Evolutionary conservation across 2,797 vertebrate genomes (phyloP), one percentile per base, ranked within the genome.

Genomic region (Arrhamphus sclerolepis): DNA sequence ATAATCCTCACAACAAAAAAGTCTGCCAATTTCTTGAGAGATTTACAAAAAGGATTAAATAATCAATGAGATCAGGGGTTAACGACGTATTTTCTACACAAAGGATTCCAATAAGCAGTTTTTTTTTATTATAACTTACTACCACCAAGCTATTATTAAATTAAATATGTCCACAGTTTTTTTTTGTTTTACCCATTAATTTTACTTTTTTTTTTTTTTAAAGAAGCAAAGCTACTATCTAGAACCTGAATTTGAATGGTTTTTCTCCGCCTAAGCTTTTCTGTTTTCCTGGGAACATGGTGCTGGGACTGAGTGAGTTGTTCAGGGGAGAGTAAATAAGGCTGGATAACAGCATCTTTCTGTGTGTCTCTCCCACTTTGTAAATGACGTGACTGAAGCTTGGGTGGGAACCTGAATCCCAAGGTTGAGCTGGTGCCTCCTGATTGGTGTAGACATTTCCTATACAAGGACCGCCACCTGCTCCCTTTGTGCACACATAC

Each of bases 401-500:
- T 80, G 78, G 83, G 73, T 75, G 75, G 82, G 81, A 88, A 87
- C 81, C 67, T 29, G 51, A 74, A 79, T 81, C 82, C 82, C 87
- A 92, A 91, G 90, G 91, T 91, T 92, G 91, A 92, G 82, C 83
- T 74, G 86, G 69, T 78, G 82, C 80, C 75, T 69, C 72, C 65
- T 92, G 91, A 93, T 93, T 91, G 87, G 81, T 81, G 80, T 89
- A 81, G 92, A 92, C 91, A 54, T 90, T 89, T 90, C 82, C 82
- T 86, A 81, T 86, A 88, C 80, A 75, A 73, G 83, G 74, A 66
- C 57, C 76, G 46, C 81, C 88, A 90, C 89, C 84, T 90, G 87
- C 87, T 88, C 69, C 81, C 79, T 62, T 64, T 41, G 69, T 46
- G 46, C 62, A 49, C 70, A 51, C 43, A 31, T 11, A 46, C 40